A percentile compares a stretch with the other conserved stretches of the same genome.
Evolutionary conservation across 2,113 vertebrate genomes (phyloP).

Genomic region (Sander lucioperca): DNA sequence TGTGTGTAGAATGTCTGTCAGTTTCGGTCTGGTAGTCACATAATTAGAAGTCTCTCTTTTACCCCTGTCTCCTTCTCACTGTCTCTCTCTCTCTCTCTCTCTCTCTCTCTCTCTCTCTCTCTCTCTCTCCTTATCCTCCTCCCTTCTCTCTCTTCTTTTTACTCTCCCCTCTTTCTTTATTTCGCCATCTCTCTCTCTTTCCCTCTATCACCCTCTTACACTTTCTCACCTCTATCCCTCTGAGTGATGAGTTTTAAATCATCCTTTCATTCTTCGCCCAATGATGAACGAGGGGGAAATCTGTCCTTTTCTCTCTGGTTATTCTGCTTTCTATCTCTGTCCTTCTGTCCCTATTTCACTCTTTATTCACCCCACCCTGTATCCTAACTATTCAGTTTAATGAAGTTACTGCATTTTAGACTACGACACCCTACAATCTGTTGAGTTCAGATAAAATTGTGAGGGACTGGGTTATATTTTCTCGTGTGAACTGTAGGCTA

Average conservation of each 20-base stretch:
- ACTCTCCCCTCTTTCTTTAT: neutral
- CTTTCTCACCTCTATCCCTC: constrained; percentile 22
- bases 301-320: constrained; percentile 67
- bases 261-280: constrained; percentile 62
- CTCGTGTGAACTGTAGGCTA: neutral
- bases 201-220: neutral
- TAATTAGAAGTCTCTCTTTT: constrained; percentile 79
- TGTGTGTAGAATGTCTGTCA: constrained; percentile 61
- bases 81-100: constrained; percentile 27
- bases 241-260: constrained; percentile 80
- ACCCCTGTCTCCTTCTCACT: constrained; percentile 55
- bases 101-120: constrained; percentile 42
- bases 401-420: constrained; percentile 60
- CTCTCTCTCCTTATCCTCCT: neutral
- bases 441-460: constrained; percentile 40
- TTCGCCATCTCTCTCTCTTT: constrained; percentile 6
- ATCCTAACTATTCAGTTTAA: constrained; percentile 45
- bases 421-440: constrained; percentile 23
- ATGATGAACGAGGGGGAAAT: constrained; percentile 65
- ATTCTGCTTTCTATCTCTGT: constrained; percentile 71
- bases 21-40: constrained; percentile 80
- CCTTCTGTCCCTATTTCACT: constrained; percentile 28
- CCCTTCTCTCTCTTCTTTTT: neutral
- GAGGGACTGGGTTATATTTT: constrained; percentile 28
- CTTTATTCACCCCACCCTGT: constrained; percentile 34